Base-by-base conservation (phyloP, 2,888 invertebrate species). In the Neuroscelio doddi region DNA sequence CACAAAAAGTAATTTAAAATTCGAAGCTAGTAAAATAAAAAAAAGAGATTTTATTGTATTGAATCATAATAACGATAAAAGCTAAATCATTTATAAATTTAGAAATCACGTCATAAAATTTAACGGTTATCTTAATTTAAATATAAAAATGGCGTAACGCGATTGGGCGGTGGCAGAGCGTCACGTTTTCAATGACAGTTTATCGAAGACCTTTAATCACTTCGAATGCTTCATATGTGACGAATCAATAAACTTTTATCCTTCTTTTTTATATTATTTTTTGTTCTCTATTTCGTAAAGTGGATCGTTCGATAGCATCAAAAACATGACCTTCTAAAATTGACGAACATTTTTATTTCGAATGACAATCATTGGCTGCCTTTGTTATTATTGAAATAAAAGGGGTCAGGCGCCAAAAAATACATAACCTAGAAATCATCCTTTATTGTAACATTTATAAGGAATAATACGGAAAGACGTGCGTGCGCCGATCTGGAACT, bases 131-230 rank as follows among this genome's bases (percentile, higher is more conserved):
- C 9, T 4, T 30, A 2, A 21, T 21, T 21, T 30, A 30, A 30
- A 30, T 3, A 3, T 3, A 5, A 30, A 30, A 30, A 30, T 5
- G 30, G 30, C 8, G 30, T 9, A 10, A 9, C 8, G 2, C 8
- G n/a, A 30, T 30, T 10, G 10, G 30, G 8, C 8, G 30, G 30
- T 9, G 30, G 9, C n/a, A 10, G 8, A 4, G 30, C 30, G 30
- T 30, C 30, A 30, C n/a, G 30, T 30, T 30, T 10, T 30, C 30
- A 10, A 30, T 30, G 30, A 21, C 30, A 30, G 30, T 30, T 30
- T 30, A 10, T 30, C 30, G 30, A 30, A 30, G 30, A 30, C 30
- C 30, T 30, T 30, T 30, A 30, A 30, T 30, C 10, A 30, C 30
- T 21, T 21, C 5, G 3, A 21, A 21, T 21, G 2, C 21, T 21